These are phyloP conservation scores for Silurus aristotelis DNA, from an alignment of 2,797 vertebrate genomes.

Conservation along the genomic window DNA sequence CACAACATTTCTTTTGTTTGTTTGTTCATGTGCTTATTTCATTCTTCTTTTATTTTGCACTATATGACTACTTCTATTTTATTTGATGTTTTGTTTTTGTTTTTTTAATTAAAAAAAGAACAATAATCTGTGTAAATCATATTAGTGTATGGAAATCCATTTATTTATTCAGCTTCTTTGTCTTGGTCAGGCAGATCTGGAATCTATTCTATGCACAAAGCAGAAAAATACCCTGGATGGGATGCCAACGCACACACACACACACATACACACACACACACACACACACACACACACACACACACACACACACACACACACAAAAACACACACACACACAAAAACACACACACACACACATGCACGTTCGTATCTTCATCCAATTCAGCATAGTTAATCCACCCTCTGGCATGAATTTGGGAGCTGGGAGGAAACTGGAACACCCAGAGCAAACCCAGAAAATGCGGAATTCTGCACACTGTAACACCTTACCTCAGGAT, in stretches of 20 bases:
- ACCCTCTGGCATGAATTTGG: neutral
- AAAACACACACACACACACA: neutral
- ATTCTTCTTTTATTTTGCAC: neutral
- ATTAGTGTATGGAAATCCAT: neutral
- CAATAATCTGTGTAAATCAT: neutral
- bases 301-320: neutral
- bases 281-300: neutral
- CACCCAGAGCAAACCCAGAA: neutral
- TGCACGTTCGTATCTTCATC: neutral
- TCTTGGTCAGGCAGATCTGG: neutral
- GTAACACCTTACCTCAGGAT: neutral
- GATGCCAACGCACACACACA: neutral
- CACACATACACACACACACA: neutral
- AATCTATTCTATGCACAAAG: neutral
- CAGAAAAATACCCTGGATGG: neutral
- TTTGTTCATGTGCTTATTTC: neutral
- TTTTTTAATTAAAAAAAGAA: neutral
- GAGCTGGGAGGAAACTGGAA: neutral
- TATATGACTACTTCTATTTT: neutral
- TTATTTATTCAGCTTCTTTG: neutral
- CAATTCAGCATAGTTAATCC: neutral
- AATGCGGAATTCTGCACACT: neutral
- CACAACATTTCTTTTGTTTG: no score
- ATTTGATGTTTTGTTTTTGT: neutral
- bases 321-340: neutral